These are phyloP conservation scores for Orchesella flavescens DNA, from an alignment of 2,888 invertebrate species.

Conservation along the genomic window DNA sequence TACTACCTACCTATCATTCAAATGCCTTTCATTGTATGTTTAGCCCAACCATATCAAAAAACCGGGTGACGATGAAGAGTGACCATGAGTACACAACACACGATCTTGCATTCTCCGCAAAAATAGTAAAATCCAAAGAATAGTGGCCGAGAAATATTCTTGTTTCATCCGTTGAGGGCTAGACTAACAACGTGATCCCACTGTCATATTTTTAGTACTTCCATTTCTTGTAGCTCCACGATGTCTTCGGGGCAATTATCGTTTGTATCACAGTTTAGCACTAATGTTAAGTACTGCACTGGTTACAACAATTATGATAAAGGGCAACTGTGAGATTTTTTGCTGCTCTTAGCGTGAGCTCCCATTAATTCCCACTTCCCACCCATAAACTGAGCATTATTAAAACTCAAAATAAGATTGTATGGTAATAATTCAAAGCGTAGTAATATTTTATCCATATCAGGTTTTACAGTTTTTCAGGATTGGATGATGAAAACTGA, in stretches of 20 bases:
- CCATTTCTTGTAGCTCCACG: too few relatives aligned
- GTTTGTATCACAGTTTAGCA: background rate
- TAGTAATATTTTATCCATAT: background rate
- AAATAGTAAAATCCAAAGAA: too few relatives aligned
- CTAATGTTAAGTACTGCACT: background rate
- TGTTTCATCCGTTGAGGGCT: too few relatives aligned
- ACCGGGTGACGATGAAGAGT: too few relatives aligned
- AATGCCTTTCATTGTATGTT: too few relatives aligned
- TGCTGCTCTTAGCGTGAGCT: background rate
- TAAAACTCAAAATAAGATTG: background rate
- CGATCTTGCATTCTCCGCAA: too few relatives aligned
- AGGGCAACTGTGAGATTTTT: background rate
- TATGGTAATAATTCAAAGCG: background rate
- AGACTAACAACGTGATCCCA: too few relatives aligned
- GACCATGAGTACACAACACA: too few relatives aligned
- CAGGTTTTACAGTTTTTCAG: slow-evolving; percentile 4
- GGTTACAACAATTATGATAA: slow-evolving; percentile 7
- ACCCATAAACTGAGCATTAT: background rate
- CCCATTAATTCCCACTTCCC: background rate
- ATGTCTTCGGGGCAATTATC: background rate
- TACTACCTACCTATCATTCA: background rate
- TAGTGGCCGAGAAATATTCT: too few relatives aligned
- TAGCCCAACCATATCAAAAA: too few relatives aligned
- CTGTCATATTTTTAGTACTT: too few relatives aligned
- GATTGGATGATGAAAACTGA: background rate